phyloP scores from a whole-genome alignment of 2,113 vertebrate genomes.

The Strigops habroptila region DNA sequence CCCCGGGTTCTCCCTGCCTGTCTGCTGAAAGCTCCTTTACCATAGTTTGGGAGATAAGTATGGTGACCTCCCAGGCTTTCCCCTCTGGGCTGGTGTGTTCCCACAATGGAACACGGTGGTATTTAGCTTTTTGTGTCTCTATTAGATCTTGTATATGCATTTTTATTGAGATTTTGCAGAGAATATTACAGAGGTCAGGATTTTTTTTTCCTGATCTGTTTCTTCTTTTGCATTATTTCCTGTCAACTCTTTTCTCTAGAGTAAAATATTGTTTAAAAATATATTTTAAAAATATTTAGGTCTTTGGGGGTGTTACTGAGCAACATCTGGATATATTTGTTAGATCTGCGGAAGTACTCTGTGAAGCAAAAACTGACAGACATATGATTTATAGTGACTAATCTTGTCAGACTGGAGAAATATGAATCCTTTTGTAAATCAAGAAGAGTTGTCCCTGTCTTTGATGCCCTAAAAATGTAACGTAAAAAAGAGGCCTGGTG shows the following conservation, averaged over 20 bases:
- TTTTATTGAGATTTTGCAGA: neutral
- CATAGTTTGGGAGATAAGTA: neutral
- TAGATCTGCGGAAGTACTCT: neutral
- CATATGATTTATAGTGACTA: neutral
- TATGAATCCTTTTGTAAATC: neutral
- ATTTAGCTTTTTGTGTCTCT: neutral
- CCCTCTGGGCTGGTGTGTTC: neutral
- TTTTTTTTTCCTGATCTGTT: neutral
- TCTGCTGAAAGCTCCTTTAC: neutral
- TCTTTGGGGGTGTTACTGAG: neutral
- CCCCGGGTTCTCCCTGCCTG: fast-evolving
- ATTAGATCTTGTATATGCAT: neutral
- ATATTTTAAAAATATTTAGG: neutral
- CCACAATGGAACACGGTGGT: neutral
- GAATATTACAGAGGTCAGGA: neutral
- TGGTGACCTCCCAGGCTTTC: neutral
- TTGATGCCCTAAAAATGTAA: neutral
- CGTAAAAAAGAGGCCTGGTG: neutral
- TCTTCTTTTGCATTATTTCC: neutral
- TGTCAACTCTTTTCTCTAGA: neutral
- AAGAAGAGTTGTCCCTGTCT: neutral
- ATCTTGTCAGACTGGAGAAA: neutral
- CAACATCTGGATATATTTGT: neutral
- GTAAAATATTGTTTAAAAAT: neutral
- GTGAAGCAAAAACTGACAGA: neutral